Conservation (phyloP, 2,113 vertebrate genomes). For the Larimichthys polyactis region DNA sequence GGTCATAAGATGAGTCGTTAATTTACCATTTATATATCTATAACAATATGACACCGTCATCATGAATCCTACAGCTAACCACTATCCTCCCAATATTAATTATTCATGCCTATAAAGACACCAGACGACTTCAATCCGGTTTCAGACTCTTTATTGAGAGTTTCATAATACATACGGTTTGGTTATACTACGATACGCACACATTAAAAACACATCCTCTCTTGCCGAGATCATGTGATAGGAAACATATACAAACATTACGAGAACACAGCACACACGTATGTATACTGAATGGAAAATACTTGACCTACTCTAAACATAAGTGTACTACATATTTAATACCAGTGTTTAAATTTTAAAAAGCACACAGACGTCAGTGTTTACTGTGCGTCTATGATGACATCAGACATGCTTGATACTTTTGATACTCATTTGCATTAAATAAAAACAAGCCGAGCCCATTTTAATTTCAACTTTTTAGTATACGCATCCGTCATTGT, state of each 20-base stretch:
- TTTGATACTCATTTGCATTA: constrained; percentile 4
- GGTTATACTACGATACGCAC: constrained; percentile 6
- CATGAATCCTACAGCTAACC: background rate
- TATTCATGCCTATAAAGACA: background rate
- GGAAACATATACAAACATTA: constrained; percentile 29
- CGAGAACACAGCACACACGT: constrained; percentile 12
- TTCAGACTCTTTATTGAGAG: constrained; percentile 72
- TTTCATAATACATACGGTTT: constrained; percentile 38
- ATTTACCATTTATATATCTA: too few relatives aligned
- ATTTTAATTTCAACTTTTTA: background rate
- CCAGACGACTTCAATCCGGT: background rate
- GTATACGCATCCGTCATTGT: background rate
- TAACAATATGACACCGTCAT: too few relatives aligned
- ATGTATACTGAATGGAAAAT: constrained; percentile 51
- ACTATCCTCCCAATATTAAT: background rate
- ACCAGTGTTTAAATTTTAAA: constrained; percentile 33
- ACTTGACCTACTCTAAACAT: constrained; percentile 39
- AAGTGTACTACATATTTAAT: constrained; percentile 41
- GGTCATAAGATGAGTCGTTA: too few relatives aligned
- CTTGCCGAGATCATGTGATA: constrained; percentile 20
- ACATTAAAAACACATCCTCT: constrained; percentile 25
- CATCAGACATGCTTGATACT: constrained; percentile 23
- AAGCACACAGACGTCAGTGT: background rate
- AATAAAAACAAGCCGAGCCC: constrained; percentile 7
- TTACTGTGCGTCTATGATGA: background rate